Evolutionary conservation across 2,888 invertebrate species (phyloP).

Genomic region (Lasiommata megera): DNA sequence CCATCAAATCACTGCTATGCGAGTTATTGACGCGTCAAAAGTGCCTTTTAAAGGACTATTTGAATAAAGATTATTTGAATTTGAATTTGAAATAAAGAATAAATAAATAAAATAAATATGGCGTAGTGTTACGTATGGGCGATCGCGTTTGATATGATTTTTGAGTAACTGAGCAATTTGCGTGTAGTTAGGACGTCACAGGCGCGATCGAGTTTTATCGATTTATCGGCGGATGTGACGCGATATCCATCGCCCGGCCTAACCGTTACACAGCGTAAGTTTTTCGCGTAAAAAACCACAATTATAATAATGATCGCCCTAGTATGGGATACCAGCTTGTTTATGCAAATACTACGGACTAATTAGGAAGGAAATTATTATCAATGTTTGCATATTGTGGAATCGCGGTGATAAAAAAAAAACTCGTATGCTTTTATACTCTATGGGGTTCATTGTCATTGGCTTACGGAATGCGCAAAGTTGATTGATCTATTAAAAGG

Average conservation of each 20-base stretch:
- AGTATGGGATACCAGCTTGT: constrained; percentile 72
- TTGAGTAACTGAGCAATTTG: constrained; percentile 36
- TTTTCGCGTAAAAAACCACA: constrained; percentile 72
- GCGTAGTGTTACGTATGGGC: not conserved
- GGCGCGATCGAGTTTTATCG: constrained; percentile 70
- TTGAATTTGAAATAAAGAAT: no score
- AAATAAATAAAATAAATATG: no score
- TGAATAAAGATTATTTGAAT: no score
- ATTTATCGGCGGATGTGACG: constrained; percentile 74
- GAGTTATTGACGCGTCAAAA: no score
- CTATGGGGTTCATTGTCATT: constrained; percentile 59
- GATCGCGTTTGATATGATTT: constrained; percentile 57
- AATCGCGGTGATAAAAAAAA: constrained; percentile 49
- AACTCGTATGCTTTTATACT: constrained; percentile 39
- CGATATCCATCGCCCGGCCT: constrained; percentile 64
- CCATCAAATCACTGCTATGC: no score
- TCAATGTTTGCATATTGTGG: constrained; percentile 65
- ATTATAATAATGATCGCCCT: constrained; percentile 76
- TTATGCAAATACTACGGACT: constrained; percentile 71
- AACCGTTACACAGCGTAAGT: constrained; percentile 68
- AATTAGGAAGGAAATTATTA: constrained; percentile 75
- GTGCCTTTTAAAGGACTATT: no score
- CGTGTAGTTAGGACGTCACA: constrained; percentile 58
- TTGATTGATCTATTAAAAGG: constrained; percentile 50
- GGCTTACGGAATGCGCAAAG: constrained; percentile 48